Evolutionary conservation across 1,140 invertebrate species (phyloP).

Genomic region (Drosophila asahinai): DNA sequence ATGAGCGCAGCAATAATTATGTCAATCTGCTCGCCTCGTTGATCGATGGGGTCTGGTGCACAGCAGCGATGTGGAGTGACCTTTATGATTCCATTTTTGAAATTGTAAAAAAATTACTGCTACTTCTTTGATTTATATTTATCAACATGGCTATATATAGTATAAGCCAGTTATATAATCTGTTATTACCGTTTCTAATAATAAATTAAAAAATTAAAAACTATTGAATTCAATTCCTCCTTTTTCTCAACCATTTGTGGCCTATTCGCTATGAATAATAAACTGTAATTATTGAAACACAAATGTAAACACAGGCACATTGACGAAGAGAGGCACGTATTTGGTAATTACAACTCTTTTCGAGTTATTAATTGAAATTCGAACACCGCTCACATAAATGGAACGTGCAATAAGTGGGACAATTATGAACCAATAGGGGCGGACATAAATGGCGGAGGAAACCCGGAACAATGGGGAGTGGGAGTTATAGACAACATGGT

Average conservation of each 20-base stretch:
- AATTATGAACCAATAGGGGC: conserved; percentile 45
- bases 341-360: conserved; percentile 63
- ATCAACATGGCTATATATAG: not conserved
- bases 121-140: not conserved
- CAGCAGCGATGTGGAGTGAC: not conserved
- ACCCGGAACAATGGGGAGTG: not conserved
- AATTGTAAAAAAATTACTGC: not conserved
- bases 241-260: conserved; percentile 5
- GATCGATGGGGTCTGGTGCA: conserved; percentile 54
- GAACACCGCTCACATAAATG: conserved; percentile 35
- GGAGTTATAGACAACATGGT: conserved; percentile 17
- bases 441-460: not conserved
- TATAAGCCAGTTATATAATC: too few species aligned
- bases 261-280: conserved; percentile 35
- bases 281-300: conserved; percentile 53
- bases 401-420: conserved; percentile 47
- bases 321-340: conserved; percentile 4
- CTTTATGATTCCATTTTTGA: not conserved
- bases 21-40: conserved; percentile 54
- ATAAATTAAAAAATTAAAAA: not conserved
- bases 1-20: conserved; percentile 68
- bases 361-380: conserved; percentile 71
- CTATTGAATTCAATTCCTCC: not conserved
- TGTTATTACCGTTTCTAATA: not conserved
- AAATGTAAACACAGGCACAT: conserved; percentile 16